phyloP scores from a whole-genome alignment of 2,888 invertebrate genomes.

The Tenthredo mesomela region DNA sequence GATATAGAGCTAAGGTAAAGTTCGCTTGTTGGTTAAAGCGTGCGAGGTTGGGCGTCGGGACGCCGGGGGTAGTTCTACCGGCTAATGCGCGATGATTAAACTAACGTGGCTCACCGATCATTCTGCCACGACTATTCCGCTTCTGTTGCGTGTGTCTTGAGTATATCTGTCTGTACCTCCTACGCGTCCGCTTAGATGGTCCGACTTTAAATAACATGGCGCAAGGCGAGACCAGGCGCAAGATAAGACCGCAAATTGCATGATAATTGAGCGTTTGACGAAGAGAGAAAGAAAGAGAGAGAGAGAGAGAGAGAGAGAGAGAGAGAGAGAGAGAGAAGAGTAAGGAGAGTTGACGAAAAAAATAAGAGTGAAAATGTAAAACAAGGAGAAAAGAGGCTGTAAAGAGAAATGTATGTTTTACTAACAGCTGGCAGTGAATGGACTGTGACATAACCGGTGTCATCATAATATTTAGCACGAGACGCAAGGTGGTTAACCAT shows the following conservation, averaged over 20 bases:
- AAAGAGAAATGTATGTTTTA: slow-evolving; percentile 17
- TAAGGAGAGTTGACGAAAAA: neutral
- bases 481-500: slow-evolving; percentile 62
- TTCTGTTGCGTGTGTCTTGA: slow-evolving; percentile 39
- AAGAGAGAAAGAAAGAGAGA: neutral
- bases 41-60: slow-evolving; percentile 7
- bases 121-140: slow-evolving; percentile 71
- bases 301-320: too few relatives aligned
- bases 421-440: slow-evolving; percentile 21
- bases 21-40: slow-evolving; percentile 58
- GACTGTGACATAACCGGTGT: slow-evolving; percentile 47
- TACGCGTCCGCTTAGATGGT: neutral
- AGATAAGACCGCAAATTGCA: neutral
- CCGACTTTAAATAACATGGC: neutral
- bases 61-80: slow-evolving; percentile 56
- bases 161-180: neutral
- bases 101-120: slow-evolving; percentile 77
- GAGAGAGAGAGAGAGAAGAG: neutral
- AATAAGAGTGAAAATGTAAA: slow-evolving; percentile 5
- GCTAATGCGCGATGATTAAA: slow-evolving; percentile 78
- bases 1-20: slow-evolving; percentile 55
- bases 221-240: neutral
- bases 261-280: slow-evolving; percentile 4
- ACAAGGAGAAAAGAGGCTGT: neutral
- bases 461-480: slow-evolving; percentile 44